phyloP scores from a whole-genome alignment of 2,888 invertebrate genomes.

The Euzophera pinguis region DNA sequence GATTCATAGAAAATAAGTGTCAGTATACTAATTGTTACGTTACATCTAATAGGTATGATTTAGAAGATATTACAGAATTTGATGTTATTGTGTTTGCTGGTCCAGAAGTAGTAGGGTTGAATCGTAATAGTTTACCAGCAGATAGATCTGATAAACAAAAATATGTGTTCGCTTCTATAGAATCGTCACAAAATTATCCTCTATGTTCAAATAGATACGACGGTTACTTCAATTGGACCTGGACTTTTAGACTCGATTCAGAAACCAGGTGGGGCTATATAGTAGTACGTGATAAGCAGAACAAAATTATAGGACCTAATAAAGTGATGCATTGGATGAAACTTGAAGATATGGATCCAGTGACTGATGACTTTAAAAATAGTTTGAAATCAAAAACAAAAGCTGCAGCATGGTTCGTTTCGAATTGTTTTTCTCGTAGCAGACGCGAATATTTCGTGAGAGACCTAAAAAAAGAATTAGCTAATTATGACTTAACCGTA shows the following conservation, averaged over 20 bases:
- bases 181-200: slow-evolving; percentile 43
- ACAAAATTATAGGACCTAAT: slow-evolving; percentile 38
- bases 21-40: slow-evolving; percentile 37
- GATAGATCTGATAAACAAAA: slow-evolving; percentile 33
- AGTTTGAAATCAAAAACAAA: slow-evolving; percentile 38
- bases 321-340: slow-evolving; percentile 40
- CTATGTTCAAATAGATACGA: slow-evolving; percentile 32
- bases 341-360: slow-evolving; percentile 35
- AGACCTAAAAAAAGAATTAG: slow-evolving; percentile 30
- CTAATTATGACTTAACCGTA: slow-evolving; percentile 30
- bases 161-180: slow-evolving; percentile 39
- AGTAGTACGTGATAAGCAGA: slow-evolving; percentile 32
- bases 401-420: slow-evolving; percentile 55
- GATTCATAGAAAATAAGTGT: slow-evolving; percentile 36
- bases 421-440: slow-evolving; percentile 39
- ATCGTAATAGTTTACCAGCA: slow-evolving; percentile 20
- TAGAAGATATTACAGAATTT: slow-evolving; percentile 28
- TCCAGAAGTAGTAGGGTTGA: slow-evolving; percentile 29
- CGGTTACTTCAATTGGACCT: slow-evolving; percentile 49
- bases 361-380: slow-evolving; percentile 31
- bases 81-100: slow-evolving; percentile 41
- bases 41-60: slow-evolving; percentile 28
- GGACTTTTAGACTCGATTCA: slow-evolving; percentile 47
- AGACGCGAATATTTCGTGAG: slow-evolving; percentile 31
- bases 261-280: slow-evolving; percentile 45